Conservation (phyloP, 2,113 vertebrate species). For the Halichoeres trimaculatus region DNA sequence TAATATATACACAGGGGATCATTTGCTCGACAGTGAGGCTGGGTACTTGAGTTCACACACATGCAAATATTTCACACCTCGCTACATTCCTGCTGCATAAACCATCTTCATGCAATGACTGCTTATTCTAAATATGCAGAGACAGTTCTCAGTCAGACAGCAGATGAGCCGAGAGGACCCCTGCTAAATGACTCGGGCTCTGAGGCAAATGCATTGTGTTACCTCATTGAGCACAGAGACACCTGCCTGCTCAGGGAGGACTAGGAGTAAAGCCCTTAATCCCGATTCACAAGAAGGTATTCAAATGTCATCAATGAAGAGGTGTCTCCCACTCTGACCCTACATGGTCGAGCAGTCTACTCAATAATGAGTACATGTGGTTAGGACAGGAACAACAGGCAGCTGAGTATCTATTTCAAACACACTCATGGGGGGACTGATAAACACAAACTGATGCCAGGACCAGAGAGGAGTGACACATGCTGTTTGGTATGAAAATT, state of each 20-base stretch:
- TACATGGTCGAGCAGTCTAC: conserved; percentile 48
- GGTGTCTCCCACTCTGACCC: conserved; percentile 48
- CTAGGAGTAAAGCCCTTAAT: conserved; percentile 74
- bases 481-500: not conserved
- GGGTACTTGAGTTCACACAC: not conserved
- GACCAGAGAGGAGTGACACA: conserved; percentile 27
- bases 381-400: conserved; percentile 4
- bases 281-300: conserved; percentile 72
- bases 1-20: conserved; percentile 17
- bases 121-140: conserved; percentile 40
- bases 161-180: conserved; percentile 49
- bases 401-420: conserved; percentile 12
- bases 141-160: conserved; percentile 16
- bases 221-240: conserved; percentile 59
- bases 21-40: not conserved
- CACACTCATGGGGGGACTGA: conserved; percentile 38
- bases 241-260: conserved; percentile 59
- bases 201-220: conserved; percentile 62
- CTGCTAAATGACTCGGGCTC: conserved; percentile 53
- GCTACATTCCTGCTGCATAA: conserved; percentile 11
- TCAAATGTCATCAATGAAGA: conserved; percentile 73
- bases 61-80: conserved; percentile 15
- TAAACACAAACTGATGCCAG: conserved; percentile 16
- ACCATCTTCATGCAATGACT: conserved; percentile 36
- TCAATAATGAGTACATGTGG: conserved; percentile 33